Base-by-base conservation (phyloP, 2,113 vertebrate species). In the Melozone crissalis region DNA sequence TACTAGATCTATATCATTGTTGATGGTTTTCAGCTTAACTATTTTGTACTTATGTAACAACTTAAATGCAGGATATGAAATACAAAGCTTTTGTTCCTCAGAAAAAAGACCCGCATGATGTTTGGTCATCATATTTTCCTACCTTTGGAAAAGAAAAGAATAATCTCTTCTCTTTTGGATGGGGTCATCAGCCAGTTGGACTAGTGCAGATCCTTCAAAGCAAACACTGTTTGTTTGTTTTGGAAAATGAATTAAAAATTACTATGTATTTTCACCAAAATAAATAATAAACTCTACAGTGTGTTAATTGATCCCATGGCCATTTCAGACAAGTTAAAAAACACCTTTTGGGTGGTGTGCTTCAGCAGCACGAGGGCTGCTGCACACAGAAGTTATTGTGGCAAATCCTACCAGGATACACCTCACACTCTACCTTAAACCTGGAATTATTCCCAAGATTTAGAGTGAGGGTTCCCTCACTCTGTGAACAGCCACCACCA, bases 391-490 rank as follows among this genome's bases (percentile, higher is more conserved):
- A 67, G 15, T 33, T 44, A 20, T 9, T 14, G 18, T 18, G 63
- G 33, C 7, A 73, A 83, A 82, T 41, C 19, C 39, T 58, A 9
- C 37, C 1, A 27, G 22, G 26, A 13, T 22, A 27, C 19, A 15
- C 66, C 46, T 71, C 61, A 22, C 1, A 0, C 21, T 15, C 15
- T 28, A 8, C 5, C 0, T 41, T 35, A 51, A 30, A 58, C 33
- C 33, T 59, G 43, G 14, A 62, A 27, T 58, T 17, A 8, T 11
- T 51, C 17, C 41, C 41, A 3, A 24, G 67, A 51, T 27, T 78
- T 14, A 28, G 9, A 14, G 2, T 14, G 13, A 61, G 13, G 27
- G 17, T 13, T 88, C 44, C 31, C 33, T 74, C 24, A 1, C 71
- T 52, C n/a, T 22, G 5, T 44, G 46, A 77, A 31, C 4, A 54